Percentiles rank a stretch among this genome's conserved stretches.
Evolutionary conservation across 2,888 invertebrate genomes (phyloP).

Genomic region (Pristionchus mayeri): DNA sequence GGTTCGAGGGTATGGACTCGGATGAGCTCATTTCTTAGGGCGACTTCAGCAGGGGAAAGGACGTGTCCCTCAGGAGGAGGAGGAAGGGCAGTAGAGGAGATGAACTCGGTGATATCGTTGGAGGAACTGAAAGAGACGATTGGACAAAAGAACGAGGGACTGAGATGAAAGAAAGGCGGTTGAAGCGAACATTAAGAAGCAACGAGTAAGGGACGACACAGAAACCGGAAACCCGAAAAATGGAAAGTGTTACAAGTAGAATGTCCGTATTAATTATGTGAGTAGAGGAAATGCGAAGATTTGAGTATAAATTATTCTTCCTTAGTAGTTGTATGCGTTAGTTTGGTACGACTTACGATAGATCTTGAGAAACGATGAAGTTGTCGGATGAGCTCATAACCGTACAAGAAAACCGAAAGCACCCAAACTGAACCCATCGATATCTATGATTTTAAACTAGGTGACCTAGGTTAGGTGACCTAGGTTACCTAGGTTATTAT

Average conservation of each 20-base stretch:
- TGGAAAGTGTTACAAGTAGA: too few relatives aligned
- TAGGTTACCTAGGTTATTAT: not conserved
- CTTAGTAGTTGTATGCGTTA: too few relatives aligned
- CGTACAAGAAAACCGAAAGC: not conserved
- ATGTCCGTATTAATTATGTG: too few relatives aligned
- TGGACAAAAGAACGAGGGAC: slow-evolving; percentile 16
- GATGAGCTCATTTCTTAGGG: slow-evolving; percentile 22
- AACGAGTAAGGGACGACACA: not conserved
- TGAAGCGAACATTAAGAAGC: slow-evolving; percentile 20
- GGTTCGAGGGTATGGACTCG: not conserved
- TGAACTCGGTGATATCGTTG: not conserved
- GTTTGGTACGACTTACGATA: not conserved
- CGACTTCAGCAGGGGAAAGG: not conserved
- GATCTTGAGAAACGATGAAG: not conserved
- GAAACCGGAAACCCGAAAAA: slow-evolving; percentile 17
- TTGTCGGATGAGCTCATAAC: not conserved
- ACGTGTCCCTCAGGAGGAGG: slow-evolving; percentile 42
- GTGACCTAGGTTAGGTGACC: not conserved
- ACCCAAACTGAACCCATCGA: slow-evolving; percentile 23
- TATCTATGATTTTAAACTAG: not conserved
- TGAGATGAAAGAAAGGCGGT: not conserved
- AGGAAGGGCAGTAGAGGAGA: not conserved
- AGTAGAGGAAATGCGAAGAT: too few relatives aligned
- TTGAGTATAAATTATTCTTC: too few relatives aligned
- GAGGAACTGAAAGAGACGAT: slow-evolving; percentile 39